A percentile compares a stretch with the other conserved stretches of the same genome.
Evolutionary conservation across 2,113 vertebrate genomes (phyloP).

Genomic region (Festucalex cinctus): DNA sequence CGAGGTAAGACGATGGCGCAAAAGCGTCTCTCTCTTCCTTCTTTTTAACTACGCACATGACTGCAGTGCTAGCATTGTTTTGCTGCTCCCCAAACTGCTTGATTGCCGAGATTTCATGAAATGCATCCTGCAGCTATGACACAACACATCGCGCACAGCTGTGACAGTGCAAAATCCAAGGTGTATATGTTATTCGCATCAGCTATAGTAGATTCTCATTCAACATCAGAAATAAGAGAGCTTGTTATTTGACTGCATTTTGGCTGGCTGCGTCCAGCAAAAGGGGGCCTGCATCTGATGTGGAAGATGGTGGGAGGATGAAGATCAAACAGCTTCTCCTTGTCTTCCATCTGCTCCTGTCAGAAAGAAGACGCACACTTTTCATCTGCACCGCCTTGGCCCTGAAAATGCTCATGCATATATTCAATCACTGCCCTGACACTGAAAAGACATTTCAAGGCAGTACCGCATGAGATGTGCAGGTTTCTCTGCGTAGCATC

Average conservation of each 20-base stretch:
- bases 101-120: slow-evolving; percentile 47
- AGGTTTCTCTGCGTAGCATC: slow-evolving; percentile 1
- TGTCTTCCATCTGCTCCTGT: slow-evolving; percentile 49
- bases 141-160: slow-evolving; percentile 1
- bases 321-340: slow-evolving; percentile 41
- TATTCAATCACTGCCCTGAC: slow-evolving; percentile 22
- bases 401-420: slow-evolving; percentile 32
- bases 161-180: slow-evolving; percentile 1
- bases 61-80: neutral
- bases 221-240: neutral
- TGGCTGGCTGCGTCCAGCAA: slow-evolving; percentile 51
- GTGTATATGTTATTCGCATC: neutral
- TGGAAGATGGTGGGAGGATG: slow-evolving; percentile 36
- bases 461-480: neutral
- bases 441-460: neutral
- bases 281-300: slow-evolving; percentile 45
- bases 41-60: neutral
- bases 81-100: neutral
- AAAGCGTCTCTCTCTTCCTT: neutral
- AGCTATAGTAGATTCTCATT: neutral
- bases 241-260: slow-evolving; percentile 4
- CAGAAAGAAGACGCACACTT: slow-evolving; percentile 38
- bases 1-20: slow-evolving; percentile 65
- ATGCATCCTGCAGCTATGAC: slow-evolving; percentile 40
- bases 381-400: slow-evolving; percentile 13